Base-by-base conservation (phyloP, 2,113 vertebrate species). In the Lipotes vexillifer region DNA sequence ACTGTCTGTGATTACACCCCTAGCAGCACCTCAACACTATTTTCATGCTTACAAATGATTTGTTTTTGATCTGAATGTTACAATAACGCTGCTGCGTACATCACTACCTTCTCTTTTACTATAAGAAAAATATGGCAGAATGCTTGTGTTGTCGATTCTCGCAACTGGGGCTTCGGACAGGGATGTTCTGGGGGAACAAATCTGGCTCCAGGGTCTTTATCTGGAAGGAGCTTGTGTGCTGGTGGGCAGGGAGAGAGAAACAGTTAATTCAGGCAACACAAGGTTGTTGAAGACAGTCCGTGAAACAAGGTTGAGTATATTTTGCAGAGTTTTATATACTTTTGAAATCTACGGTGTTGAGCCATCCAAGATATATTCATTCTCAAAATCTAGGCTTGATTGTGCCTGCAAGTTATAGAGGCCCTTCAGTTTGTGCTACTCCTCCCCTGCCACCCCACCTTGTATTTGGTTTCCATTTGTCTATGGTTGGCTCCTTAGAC, bases 31-130 rank as follows among this genome's bases (percentile, higher is more conserved):
- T 86, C 74, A 55, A 77, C 38, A 21, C 88, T 93, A 75, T 93
- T 96, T 93, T 92, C 63, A 61, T 74, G 77, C 66, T 66, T 88
- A 84, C 86, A 92, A 96, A 97, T 93, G 93, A 96, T 96, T 93
- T 94, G 93, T 81, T 93, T 94, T 96, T 66, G 93, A 93, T 89
- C n/a, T 93, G 75, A 77, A 87, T 87, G 80, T 77, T 93, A 44
- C 36, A 82, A 59, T 75, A 68, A 46, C 5, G 44, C 41, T 57
- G 49, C 55, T 89, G 33, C 72, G 38, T 44, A 31, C 86, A 36
- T 55, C 77, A 86, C 85, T 91, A 7, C 13, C 29, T 88, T 91
- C 6, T 77, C 8, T 77, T 93, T 86, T 86, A 90, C 83, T 93
- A 93, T 59, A 89, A 86, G 65, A 33, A 86, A 82, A 89, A 89